Evolutionary conservation across 2,888 invertebrate species (phyloP).

Genomic region (Lysandra coridon): DNA sequence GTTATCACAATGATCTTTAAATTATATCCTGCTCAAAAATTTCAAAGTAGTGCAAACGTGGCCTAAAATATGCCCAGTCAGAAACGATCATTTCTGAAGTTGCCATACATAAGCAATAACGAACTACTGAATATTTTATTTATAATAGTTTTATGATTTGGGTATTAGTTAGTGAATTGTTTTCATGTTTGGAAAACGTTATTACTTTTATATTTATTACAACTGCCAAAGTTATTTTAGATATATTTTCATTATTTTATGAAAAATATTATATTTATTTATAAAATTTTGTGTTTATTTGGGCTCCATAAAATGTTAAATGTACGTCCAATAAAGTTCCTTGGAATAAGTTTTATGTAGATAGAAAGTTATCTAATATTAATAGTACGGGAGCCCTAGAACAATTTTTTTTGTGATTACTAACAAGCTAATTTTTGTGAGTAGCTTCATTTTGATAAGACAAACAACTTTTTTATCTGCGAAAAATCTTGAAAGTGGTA

Average conservation of each 20-base stretch:
- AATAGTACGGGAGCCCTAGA: background rate
- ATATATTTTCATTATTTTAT: background rate
- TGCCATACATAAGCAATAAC: background rate
- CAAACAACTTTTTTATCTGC: no score
- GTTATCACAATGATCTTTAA: background rate
- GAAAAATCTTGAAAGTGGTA: no score
- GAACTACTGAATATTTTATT: background rate
- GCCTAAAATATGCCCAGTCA: background rate
- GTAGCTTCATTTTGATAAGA: no score
- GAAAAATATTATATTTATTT: background rate
- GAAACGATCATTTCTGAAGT: background rate
- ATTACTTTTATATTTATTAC: conserved; percentile 5
- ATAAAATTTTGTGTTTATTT: background rate
- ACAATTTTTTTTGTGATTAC: no score
- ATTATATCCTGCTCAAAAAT: background rate
- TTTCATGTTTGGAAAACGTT: background rate
- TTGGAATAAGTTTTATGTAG: background rate
- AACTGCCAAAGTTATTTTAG: conserved; percentile 7
- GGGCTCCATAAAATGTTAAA: background rate
- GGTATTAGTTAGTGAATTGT: background rate
- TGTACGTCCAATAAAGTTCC: conserved; percentile 23
- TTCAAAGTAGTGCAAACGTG: background rate
- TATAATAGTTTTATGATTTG: background rate
- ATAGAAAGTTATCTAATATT: background rate
- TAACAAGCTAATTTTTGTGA: no score